Conservation (phyloP, 2,797 vertebrate genomes). For the Oryzias dopingdopingensis region DNA sequence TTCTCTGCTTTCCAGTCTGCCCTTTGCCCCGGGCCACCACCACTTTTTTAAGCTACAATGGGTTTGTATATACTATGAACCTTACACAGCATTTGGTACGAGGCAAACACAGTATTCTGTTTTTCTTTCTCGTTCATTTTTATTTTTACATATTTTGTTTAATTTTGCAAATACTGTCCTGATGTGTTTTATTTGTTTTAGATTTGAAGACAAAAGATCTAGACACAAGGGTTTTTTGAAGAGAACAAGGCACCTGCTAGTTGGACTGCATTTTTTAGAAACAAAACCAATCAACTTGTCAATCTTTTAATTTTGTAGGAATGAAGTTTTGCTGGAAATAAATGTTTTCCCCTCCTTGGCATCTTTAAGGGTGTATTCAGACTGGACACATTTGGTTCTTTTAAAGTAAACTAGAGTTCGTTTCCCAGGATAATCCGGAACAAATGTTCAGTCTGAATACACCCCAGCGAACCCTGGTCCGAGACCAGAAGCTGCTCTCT, state of each 20-base stretch:
- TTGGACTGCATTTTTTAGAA: neutral
- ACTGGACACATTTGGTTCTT: no score
- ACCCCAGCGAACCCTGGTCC: no score
- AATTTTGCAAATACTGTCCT: no score
- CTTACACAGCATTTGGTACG: neutral
- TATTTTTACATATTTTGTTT: no score
- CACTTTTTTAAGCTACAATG: neutral
- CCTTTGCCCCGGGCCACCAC: neutral
- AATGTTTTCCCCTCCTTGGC: slow-evolving; percentile 1
- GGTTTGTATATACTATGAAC: neutral
- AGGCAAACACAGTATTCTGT: neutral
- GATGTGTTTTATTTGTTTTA: neutral
- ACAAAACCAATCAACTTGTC: neutral
- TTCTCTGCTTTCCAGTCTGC: slow-evolving; percentile 7
- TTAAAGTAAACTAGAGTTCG: no score
- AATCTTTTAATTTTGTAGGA: slow-evolving; percentile 23
- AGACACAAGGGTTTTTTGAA: neutral
- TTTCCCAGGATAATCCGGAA: no score
- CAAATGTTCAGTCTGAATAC: no score
- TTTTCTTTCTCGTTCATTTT: no score
- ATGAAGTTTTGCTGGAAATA: slow-evolving; percentile 28
- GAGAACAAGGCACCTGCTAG: slow-evolving; percentile 8
- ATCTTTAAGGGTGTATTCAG: neutral
- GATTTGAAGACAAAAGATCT: slow-evolving; percentile 4
- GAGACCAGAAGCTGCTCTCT: no score